phyloP scores from a whole-genome alignment of 2,888 invertebrate genomes.

The Agrochola circellaris region DNA sequence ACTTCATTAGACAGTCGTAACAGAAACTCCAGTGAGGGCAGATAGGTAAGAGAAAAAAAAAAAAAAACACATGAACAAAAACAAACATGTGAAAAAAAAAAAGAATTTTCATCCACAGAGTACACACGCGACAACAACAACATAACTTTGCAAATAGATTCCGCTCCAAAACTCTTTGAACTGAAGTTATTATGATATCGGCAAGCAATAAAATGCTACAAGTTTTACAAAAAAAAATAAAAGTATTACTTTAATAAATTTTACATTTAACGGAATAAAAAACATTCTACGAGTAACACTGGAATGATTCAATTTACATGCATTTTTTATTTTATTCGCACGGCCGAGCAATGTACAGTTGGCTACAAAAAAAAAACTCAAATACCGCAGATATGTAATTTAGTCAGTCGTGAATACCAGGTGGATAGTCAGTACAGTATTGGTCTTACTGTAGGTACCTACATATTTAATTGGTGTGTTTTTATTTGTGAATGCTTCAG shows the following conservation, averaged over 20 bases:
- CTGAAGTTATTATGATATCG: not conserved
- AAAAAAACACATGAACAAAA: too few relatives aligned
- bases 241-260: too few relatives aligned
- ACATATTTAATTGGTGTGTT: not conserved
- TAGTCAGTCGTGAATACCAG: conserved; percentile 21
- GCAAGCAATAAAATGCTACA: not conserved
- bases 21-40: too few relatives aligned
- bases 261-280: not conserved
- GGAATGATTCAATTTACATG: conserved; percentile 14
- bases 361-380: conserved; percentile 12
- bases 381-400: conserved; percentile 14
- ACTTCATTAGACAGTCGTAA: too few relatives aligned
- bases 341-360: not conserved
- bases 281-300: not conserved
- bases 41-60: too few relatives aligned
- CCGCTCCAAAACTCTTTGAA: not conserved
- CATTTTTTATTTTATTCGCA: conserved; percentile 20
- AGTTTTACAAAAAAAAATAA: too few relatives aligned
- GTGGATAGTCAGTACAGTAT: not conserved
- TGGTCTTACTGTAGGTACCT: not conserved
- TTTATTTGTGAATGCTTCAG: not conserved
- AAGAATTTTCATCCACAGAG: too few relatives aligned
- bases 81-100: too few relatives aligned
- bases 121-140: too few relatives aligned
- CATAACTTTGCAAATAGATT: too few relatives aligned